Base-by-base conservation (phyloP, 2,113 vertebrate species). In the Haliaeetus leucogaster region DNA sequence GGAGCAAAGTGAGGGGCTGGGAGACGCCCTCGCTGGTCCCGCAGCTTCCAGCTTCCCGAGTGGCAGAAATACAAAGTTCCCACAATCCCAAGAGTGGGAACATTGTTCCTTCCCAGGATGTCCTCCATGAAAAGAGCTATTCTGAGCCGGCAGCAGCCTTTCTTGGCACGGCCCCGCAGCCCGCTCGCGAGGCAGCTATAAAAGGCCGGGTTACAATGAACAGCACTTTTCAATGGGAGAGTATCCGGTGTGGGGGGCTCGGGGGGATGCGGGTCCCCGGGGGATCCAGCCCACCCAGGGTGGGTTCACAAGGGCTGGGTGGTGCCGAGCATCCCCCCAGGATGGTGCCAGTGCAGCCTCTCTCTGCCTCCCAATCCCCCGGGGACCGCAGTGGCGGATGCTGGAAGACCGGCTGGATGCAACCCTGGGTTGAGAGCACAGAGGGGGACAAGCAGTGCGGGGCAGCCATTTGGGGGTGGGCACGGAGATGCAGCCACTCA, bases 101-200 rank as follows among this genome's bases (percentile, higher is more conserved):
- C 95, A 95, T 97, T 97, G 96, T 97, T 96, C 93, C 95, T 96
- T 95, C 95, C 89, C 96, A 97, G 96, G 96, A 97, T 97, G 94
- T 97, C 94, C 95, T 95, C 93, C 94, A 95, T 97, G 96, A 97
- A 97, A 97, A 97, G 96, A 95, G 91, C 96, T 97, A 97, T 97
- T 97, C 96, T 97, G 93, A 97, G 95, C 94, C 40, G 67, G 96
- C 95, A 90, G 96, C 94, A 93, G 96, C 93, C 86, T 93, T 93
- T 96, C 96, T 97, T 97, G 96, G 96, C 96, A 96, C 40, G 1
- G 94, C 91, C 91, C 89, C 4, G 19, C 90, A 30, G 90, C 88
- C 74, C 36, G 18, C 92, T 88, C 53, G 53, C 4, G 9, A 91
- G 95, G 90, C 72, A 0, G 90, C 93, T 93, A 83, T 78, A 95